phyloP scores from a whole-genome alignment of 1,140 invertebrate species.

The Leucophenga varia region DNA sequence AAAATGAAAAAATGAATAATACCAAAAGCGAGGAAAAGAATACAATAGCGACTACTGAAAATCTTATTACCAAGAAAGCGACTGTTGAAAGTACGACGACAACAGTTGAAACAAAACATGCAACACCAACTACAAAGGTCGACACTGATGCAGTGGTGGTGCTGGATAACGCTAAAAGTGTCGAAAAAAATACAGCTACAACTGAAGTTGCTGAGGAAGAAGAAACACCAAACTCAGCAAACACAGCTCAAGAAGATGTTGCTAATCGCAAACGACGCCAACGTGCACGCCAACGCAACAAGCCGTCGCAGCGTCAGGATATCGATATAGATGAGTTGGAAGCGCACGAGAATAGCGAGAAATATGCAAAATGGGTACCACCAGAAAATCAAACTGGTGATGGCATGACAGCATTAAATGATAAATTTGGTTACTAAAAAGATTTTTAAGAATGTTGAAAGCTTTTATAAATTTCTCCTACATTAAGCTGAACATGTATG shows the following conservation, averaged over 20 bases:
- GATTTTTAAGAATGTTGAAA: conserved; percentile 6
- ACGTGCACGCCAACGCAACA: conserved; percentile 31
- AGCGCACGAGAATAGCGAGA: conserved; percentile 61
- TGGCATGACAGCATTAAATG: conserved; percentile 77
- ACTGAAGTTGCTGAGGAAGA: too few relatives aligned
- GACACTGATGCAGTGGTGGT: too few relatives aligned
- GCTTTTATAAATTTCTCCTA: too few relatives aligned
- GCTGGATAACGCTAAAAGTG: too few relatives aligned
- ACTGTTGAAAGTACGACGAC: too few relatives aligned
- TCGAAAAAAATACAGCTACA: too few relatives aligned
- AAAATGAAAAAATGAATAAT: conserved; percentile 6
- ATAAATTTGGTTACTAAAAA: conserved; percentile 76
- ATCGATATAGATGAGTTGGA: conserved; percentile 56
- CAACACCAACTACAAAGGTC: too few relatives aligned
- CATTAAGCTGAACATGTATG: too few relatives aligned
- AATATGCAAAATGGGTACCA: conserved; percentile 78
- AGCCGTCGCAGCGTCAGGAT: conserved; percentile 46
- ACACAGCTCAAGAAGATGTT: conserved; percentile 11
- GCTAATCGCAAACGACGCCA: conserved; percentile 30
- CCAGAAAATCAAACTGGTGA: conserved; percentile 75
- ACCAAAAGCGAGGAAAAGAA: too few relatives aligned
- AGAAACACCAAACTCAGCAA: background rate
- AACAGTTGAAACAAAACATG: too few relatives aligned
- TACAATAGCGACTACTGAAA: too few relatives aligned
- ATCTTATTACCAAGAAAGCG: too few relatives aligned